Base-by-base conservation (phyloP, 1,140 invertebrate genomes). In the Scaptomyza montana region DNA sequence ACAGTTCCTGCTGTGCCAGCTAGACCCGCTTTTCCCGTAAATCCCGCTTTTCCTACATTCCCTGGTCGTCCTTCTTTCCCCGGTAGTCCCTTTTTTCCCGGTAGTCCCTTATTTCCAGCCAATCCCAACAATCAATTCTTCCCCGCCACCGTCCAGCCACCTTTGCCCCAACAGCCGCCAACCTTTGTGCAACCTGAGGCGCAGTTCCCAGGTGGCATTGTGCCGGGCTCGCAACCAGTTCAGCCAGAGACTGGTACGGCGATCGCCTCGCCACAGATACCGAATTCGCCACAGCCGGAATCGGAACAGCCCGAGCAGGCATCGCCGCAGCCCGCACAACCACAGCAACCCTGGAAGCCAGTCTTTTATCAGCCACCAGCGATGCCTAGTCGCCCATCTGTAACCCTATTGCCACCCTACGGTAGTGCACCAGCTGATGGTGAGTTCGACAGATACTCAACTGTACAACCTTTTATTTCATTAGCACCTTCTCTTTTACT, bases 221-320 rank as follows among this genome's bases (percentile, higher is more conserved):
- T 74, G 0, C 77, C 90, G 5, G 90, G 90, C 9, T 80, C 89
- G 3, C 43, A 54, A 6, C 64, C 82, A 3, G 82, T 86, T 3
- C 66, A 54, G 0, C 89, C 90, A 0, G 90, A 91, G 16, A 63
- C 73, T 2, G 90, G 90, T 46, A 85, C 79, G 0, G 90, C 82
- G 1, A 91, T 90, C 43, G 90, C 90, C 5, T 78, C 86, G 2
- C 90, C 90, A 8, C 90, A 91, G 57, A 91, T 91, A 36, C 90
- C 90, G 19, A 69, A 45, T 16, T 16, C 59, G 3, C 74, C 74
- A 0, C 63, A 77, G n/a, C 36, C 78, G 5, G 66, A 74, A 41
- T 43, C 65, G 3, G 72, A 74, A 43, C 73, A 69, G 49, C 73
- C 63, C 13, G 57, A 67, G 0, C 59, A 76, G 64, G 59, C 87